Evolutionary conservation across 2,797 vertebrate genomes (phyloP).

Genomic region (Bufotes viridis): DNA sequence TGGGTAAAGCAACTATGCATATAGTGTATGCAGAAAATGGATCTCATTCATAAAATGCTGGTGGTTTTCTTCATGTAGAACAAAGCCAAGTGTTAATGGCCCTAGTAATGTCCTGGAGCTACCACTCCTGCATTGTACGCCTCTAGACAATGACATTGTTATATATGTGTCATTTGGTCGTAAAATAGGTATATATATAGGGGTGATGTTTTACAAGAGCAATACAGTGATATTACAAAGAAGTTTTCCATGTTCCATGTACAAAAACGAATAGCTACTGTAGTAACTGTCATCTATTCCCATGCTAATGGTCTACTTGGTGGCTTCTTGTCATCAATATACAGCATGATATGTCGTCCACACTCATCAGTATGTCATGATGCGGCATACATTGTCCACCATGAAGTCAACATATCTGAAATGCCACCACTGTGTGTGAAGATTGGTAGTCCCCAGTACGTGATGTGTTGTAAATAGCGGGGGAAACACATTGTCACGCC

Average conservation of each 20-base stretch:
- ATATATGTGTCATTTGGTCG: background rate
- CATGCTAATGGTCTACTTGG: background rate
- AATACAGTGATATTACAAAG: background rate
- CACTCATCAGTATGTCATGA: too few relatives aligned
- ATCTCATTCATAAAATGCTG: slow-evolving; percentile 25
- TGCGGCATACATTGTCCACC: too few relatives aligned
- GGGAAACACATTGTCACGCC: too few relatives aligned
- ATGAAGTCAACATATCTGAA: too few relatives aligned
- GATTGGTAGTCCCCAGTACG: too few relatives aligned
- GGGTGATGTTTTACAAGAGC: background rate
- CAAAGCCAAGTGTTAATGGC: slow-evolving; percentile 24
- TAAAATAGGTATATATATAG: background rate
- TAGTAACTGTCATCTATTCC: background rate
- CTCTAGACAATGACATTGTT: slow-evolving; percentile 10
- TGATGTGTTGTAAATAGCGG: too few relatives aligned
- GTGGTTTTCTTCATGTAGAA: slow-evolving; percentile 17
- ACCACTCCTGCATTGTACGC: background rate
- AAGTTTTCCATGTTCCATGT: background rate
- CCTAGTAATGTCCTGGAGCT: background rate
- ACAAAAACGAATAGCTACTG: too few relatives aligned
- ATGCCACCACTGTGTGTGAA: too few relatives aligned
- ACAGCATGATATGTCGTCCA: too few relatives aligned
- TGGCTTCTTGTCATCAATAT: background rate
- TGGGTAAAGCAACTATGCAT: slow-evolving; percentile 35
- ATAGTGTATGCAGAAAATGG: slow-evolving; percentile 26